These are phyloP conservation scores for Eupeodes luniger DNA, from an alignment of 2,888 invertebrate species.

Conservation along the genomic window DNA sequence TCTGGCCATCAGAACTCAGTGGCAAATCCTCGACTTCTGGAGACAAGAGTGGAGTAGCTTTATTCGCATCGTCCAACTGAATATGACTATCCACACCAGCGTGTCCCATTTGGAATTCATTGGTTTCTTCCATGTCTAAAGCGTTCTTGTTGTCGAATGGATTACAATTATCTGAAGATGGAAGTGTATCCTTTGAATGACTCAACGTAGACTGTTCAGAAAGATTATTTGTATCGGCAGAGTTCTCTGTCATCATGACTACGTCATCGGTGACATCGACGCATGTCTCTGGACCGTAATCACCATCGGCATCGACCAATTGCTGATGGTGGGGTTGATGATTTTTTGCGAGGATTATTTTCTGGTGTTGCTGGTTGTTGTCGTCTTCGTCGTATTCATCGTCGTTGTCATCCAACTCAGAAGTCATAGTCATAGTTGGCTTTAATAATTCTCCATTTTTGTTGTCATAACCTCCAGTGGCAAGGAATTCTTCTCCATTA, in stretches of 20 bases:
- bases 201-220: conserved; percentile 76
- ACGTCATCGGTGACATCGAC: conserved; percentile 88
- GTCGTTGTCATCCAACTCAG: conserved; percentile 53
- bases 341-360: conserved; percentile 55
- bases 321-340: conserved; percentile 63
- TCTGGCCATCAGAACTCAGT: conserved; percentile 58
- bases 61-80: conserved; percentile 66
- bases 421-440: conserved; percentile 10
- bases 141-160: conserved; percentile 75
- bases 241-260: conserved; percentile 79
- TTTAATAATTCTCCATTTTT: conserved; percentile 50
- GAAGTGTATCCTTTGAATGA: conserved; percentile 77
- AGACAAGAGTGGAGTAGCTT: conserved; percentile 70
- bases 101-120: conserved; percentile 57
- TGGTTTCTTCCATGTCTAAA: conserved; percentile 64
- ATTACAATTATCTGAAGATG: conserved; percentile 77
- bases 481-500: conserved; percentile 68
- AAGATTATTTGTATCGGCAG: conserved; percentile 75
- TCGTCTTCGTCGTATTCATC: not conserved
- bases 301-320: conserved; percentile 86
- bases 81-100: conserved; percentile 53
- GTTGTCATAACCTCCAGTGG: conserved; percentile 58
- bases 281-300: conserved; percentile 91
- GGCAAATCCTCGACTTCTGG: conserved; percentile 73
- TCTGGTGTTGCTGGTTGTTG: conserved; percentile 43